phyloP scores from a whole-genome alignment of 1,140 invertebrate species.

The Caenorhabditis inopinata region DNA sequence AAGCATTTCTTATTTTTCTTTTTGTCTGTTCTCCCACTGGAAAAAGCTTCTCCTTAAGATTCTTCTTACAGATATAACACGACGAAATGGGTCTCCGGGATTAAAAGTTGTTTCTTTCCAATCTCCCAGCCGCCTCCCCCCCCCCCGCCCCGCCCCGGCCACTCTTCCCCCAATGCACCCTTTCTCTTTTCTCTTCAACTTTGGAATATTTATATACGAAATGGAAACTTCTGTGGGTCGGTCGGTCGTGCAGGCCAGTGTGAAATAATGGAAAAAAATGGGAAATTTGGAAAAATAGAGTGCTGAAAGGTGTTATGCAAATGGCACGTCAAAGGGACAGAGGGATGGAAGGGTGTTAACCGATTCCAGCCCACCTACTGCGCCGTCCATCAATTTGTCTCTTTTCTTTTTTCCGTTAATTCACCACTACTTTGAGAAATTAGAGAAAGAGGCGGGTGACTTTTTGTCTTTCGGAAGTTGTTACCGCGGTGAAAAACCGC shows the following conservation, averaged over 20 bases:
- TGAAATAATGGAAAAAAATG: background rate
- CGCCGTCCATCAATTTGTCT: background rate
- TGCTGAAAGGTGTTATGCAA: conserved; percentile 27
- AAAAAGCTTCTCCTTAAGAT: conserved; percentile 6
- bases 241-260: too few relatives aligned
- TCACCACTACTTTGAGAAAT: background rate
- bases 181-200: background rate
- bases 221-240: background rate
- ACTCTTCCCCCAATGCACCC: background rate
- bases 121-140: too few relatives aligned
- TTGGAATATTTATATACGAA: conserved; percentile 15
- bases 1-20: too few relatives aligned
- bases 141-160: too few relatives aligned
- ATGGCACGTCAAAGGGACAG: too few relatives aligned
- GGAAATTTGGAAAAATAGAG: background rate
- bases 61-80: background rate
- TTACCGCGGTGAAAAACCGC: background rate
- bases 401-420: background rate
- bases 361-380: conserved; percentile 22
- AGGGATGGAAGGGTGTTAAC: background rate
- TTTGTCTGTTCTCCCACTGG: background rate
- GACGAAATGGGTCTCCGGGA: background rate
- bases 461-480: conserved; percentile 21
- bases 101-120: background rate
- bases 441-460: background rate